phyloP scores from a whole-genome alignment of 2,113 vertebrate genomes.

The Mesoclemmys tuberculata region DNA sequence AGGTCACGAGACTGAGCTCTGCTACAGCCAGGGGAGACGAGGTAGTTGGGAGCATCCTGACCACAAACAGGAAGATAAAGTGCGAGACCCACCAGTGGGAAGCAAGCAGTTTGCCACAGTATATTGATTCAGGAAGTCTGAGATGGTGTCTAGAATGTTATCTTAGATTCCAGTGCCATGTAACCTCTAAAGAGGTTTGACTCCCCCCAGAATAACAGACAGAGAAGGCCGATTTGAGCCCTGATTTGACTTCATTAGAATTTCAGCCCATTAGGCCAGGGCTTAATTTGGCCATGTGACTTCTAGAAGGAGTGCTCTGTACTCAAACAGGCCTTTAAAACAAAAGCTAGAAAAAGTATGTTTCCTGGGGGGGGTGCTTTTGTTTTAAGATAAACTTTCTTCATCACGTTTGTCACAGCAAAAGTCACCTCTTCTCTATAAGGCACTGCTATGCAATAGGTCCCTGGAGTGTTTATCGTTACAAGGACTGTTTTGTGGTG shows the following conservation, averaged over 20 bases:
- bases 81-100: too few relatives aligned
- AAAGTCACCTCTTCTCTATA: background rate
- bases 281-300: background rate
- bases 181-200: background rate
- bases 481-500: background rate
- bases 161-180: background rate
- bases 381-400: background rate
- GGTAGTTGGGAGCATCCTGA: too few relatives aligned
- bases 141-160: background rate
- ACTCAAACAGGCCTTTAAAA: background rate
- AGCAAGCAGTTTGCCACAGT: too few relatives aligned
- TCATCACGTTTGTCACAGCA: background rate
- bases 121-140: background rate
- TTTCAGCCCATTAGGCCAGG: background rate
- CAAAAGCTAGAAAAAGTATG: background rate
- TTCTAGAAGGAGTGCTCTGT: accelerated
- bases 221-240: background rate
- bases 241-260: background rate
- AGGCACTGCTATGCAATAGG: background rate
- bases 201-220: background rate
- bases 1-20: too few relatives aligned
- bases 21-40: too few relatives aligned
- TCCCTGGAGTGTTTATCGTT: background rate
- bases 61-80: too few relatives aligned
- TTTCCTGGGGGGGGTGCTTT: background rate